Evolutionary conservation across 2,888 invertebrate species (phyloP).

Genomic region (Clostera curtula): DNA sequence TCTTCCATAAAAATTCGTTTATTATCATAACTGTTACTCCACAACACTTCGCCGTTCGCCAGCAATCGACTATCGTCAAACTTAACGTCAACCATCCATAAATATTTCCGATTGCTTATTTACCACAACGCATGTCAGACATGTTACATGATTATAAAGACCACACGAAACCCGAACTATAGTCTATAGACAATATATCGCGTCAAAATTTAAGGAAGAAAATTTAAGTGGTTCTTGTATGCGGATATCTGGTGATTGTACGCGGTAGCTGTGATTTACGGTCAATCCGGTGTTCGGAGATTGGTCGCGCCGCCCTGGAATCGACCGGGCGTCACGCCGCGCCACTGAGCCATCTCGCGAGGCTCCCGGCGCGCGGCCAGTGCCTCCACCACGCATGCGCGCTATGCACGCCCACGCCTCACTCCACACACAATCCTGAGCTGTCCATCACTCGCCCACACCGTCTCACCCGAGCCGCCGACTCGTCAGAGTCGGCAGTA

Average conservation of each 20-base stretch:
- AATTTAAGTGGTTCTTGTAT: too few relatives aligned
- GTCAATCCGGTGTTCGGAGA: conserved; percentile 36
- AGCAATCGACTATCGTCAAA: conserved; percentile 9
- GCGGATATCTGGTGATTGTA: background rate
- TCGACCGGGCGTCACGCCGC: conserved; percentile 70
- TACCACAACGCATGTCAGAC: conserved; percentile 41
- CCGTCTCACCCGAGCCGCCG: conserved; percentile 14
- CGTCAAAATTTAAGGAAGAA: too few relatives aligned
- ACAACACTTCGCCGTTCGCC: conserved; percentile 14
- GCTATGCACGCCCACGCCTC: conserved; percentile 28
- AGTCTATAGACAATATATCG: too few relatives aligned
- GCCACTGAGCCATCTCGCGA: conserved; percentile 61
- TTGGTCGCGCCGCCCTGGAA: conserved; percentile 53
- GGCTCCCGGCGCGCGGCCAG: conserved; percentile 44
- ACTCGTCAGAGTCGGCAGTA: conserved; percentile 20
- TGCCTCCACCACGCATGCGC: conserved; percentile 63
- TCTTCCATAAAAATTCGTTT: conserved; percentile 15
- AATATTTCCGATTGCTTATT: conserved; percentile 26
- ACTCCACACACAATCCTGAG: conserved; percentile 18
- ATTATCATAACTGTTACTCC: conserved; percentile 20
- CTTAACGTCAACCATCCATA: conserved; percentile 17
- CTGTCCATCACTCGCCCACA: conserved; percentile 26
- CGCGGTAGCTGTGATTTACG: conserved; percentile 31
- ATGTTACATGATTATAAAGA: conserved; percentile 32
- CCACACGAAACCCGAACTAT: conserved; percentile 12